Evolutionary conservation across 2,113 vertebrate genomes (phyloP).

Genomic region (Cairina moschata): DNA sequence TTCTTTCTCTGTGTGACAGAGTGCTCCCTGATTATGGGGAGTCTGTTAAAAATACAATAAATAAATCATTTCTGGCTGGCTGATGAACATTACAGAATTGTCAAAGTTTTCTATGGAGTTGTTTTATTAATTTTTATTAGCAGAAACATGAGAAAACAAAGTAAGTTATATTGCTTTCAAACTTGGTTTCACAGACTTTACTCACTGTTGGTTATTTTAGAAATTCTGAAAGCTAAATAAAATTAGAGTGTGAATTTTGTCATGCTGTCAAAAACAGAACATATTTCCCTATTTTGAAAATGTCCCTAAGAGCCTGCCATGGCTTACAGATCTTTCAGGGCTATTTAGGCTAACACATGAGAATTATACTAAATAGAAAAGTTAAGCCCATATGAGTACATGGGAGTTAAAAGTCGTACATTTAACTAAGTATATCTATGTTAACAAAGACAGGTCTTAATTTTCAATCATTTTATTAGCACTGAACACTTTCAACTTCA

Average conservation of each 20-base stretch:
- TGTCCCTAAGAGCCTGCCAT: neutral
- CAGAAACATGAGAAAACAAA: conserved; percentile 1
- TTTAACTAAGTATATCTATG: neutral
- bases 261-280: conserved; percentile 33
- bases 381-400: neutral
- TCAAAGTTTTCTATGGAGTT: neutral
- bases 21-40: neutral
- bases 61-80: neutral
- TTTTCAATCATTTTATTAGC: neutral
- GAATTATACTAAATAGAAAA: neutral
- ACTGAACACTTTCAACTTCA: neutral
- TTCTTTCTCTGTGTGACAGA: neutral
- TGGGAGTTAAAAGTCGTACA: neutral
- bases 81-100: neutral
- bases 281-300: conserved; percentile 36
- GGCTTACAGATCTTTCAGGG: neutral
- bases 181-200: conserved; percentile 36
- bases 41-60: neutral
- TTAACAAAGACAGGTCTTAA: neutral
- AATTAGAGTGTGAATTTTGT: conserved; percentile 60
- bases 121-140: conserved; percentile 23
- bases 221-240: conserved; percentile 28
- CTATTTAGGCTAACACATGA: neutral
- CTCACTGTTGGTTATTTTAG: conserved; percentile 48
- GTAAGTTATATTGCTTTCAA: neutral